phyloP scores from a whole-genome alignment of 1,140 invertebrate species.

The Pentalonia nigronervosa region DNA sequence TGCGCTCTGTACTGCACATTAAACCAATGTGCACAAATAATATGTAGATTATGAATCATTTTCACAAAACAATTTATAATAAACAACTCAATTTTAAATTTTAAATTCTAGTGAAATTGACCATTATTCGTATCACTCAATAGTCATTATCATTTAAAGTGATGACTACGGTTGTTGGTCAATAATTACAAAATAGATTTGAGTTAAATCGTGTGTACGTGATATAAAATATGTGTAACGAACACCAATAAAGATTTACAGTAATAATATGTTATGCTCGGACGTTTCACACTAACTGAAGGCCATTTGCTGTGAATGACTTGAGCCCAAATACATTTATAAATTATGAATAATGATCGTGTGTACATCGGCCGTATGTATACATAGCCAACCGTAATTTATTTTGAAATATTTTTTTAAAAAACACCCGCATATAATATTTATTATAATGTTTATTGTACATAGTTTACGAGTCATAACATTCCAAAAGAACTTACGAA shows the following conservation, averaged over 20 bases:
- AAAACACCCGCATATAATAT: neutral
- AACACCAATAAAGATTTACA: neutral
- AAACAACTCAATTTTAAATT: neutral
- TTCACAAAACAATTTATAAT: neutral
- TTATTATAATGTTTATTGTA: too few species aligned
- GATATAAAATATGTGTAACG: neutral
- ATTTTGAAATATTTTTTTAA: neutral
- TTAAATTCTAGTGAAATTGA: neutral
- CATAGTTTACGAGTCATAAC: neutral
- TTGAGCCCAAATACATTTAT: neutral
- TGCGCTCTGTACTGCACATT: neutral
- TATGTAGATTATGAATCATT: neutral
- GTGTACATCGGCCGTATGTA: neutral
- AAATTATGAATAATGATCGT: conserved; percentile 13
- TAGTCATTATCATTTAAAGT: neutral
- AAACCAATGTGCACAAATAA: neutral
- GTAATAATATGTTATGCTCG: neutral
- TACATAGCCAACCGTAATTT: neutral
- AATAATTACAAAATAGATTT: neutral
- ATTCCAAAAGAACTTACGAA: neutral
- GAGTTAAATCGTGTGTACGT: neutral
- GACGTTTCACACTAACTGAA: neutral
- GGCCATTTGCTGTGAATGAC: neutral
- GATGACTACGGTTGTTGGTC: neutral
- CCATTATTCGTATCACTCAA: neutral